A percentile compares a stretch with the other conserved stretches of the same genome.
Evolutionary conservation across 2,113 vertebrate genomes (phyloP).

Genomic region (Centrocercus urophasianus): DNA sequence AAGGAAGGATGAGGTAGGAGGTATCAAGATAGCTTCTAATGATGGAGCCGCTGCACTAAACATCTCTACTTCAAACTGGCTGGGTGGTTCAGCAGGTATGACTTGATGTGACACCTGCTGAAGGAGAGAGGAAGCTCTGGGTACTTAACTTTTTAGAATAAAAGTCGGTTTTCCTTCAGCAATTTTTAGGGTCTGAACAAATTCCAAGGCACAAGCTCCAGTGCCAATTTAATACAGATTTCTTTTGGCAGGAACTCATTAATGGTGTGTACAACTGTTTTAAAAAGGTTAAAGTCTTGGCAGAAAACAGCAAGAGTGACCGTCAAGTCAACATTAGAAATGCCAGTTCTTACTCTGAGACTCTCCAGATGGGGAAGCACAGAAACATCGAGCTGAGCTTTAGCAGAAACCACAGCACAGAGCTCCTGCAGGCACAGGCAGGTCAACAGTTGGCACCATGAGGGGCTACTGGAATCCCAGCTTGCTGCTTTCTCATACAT

Average conservation of each 20-base stretch:
- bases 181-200: slow-evolving; percentile 21
- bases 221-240: slow-evolving; percentile 33
- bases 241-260: slow-evolving; percentile 36
- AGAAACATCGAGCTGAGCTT: background rate
- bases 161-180: slow-evolving; percentile 40
- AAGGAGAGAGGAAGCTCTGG: slow-evolving; percentile 14
- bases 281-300: slow-evolving; percentile 50
- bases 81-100: slow-evolving; percentile 12
- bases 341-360: background rate
- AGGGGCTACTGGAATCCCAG: background rate
- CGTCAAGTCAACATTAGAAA: background rate
- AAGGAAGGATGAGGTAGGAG: background rate
- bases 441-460: background rate
- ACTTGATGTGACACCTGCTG: slow-evolving; percentile 32
- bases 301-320: slow-evolving; percentile 7
- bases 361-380: background rate
- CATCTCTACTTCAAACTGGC: background rate
- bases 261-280: slow-evolving; percentile 20
- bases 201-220: slow-evolving; percentile 25
- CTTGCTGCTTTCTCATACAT: background rate
- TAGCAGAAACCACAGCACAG: background rate
- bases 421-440: background rate
- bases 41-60: background rate
- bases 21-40: background rate
- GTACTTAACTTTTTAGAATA: slow-evolving; percentile 50